Evolutionary conservation across 2,113 vertebrate genomes (phyloP), one percentile per base, ranked within the genome.

Genomic region (Procavia capensis): DNA sequence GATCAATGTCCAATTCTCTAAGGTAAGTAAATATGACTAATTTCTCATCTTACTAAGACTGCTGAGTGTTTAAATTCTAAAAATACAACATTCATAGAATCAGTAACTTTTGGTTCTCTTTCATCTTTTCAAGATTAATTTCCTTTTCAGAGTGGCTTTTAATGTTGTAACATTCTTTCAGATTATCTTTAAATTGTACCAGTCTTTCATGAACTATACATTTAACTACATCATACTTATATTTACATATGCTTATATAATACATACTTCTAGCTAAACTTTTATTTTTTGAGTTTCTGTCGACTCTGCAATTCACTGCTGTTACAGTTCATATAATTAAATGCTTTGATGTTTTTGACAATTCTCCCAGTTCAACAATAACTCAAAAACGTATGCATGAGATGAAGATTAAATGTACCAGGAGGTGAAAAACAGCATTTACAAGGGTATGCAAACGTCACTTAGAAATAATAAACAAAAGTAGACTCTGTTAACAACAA

Each of bases 401-500:
- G 57, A 72, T 14, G 86, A 91, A 95, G 0, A 64, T 24, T 45
- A 85, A 39, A 34, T 50, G 4, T 68, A 36, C 1, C 43, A 87
- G 79, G 50, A 95, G 34, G 34, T 79, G 66, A n/a, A 70, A 66
- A 59, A 79, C 11, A 11, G 31, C 4, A 81, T 54, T 90, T 83
- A 31, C 1, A 66, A 87, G 39, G 9, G 14, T 78, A 84, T 43
- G 6, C 3, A 45, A 84, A 59, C 3, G 0, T 86, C 11, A 50
- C 36, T 8, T 86, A 34, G 9, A 91, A 76, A 84, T 50, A 63
- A 72, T 29, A 85, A 94, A 72, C 61, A 0, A 75, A 89, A 86
- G 11, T 50, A n/a, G 34, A 39, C 81, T 92, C 63, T 89, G 22
- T 31, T 39, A 45, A 83, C 93, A 91, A 27, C 61, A 39, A 96